A percentile compares a stretch with the other conserved stretches of the same genome.
These are phyloP conservation scores for Oxystoma pomonae DNA, from an alignment of 2,888 invertebrate genomes.

Conservation along the genomic window DNA sequence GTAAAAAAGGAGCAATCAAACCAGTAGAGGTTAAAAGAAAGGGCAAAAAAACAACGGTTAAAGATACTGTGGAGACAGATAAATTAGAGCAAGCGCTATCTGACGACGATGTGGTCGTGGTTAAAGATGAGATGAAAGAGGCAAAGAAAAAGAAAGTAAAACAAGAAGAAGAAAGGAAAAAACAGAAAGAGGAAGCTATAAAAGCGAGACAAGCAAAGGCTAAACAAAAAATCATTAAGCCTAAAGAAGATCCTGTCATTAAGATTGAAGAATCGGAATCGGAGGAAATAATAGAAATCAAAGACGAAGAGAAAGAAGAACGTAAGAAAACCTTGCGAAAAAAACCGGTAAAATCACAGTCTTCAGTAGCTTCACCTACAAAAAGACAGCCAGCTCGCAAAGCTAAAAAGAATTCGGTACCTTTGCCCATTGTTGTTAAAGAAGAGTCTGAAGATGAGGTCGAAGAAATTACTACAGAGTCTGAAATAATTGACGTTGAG, in stretches of 20 bases:
- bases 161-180: neutral
- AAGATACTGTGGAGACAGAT: neutral
- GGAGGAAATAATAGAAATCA: neutral
- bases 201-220: neutral
- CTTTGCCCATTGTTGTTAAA: neutral
- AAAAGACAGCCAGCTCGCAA: neutral
- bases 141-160: neutral
- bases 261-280: conserved; percentile 8
- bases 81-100: neutral
- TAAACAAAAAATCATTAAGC: too few species aligned
- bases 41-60: neutral
- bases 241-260: neutral
- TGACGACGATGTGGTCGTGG: neutral
- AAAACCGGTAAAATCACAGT: neutral
- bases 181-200: neutral
- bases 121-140: neutral
- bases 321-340: neutral
- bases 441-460: neutral
- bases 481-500: neutral
- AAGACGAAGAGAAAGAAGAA: neutral
- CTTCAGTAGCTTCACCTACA: neutral
- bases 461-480: neutral
- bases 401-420: neutral
- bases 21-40: neutral
- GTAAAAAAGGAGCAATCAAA: neutral